Evolutionary conservation across 2,113 vertebrate species (phyloP), one percentile per base, ranked within the genome.

Genomic region (Crotophaga sulcirostris): DNA sequence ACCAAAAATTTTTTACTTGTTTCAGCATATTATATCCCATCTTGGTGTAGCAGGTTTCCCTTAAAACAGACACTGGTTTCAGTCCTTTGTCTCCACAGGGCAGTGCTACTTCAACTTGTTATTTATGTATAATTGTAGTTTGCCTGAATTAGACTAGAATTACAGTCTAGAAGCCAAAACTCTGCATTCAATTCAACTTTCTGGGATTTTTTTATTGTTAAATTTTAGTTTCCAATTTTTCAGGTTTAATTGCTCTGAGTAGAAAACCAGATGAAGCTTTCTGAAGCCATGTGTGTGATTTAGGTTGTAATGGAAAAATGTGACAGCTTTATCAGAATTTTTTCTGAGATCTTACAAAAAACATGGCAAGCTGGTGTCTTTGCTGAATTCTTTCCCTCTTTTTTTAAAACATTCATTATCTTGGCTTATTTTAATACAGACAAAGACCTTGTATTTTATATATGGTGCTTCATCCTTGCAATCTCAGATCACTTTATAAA

Each of bases 91-190:
- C 45, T 96, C 55, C 55, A 42, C 56, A 42, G 51, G 38, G 58
- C 60, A 91, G 25, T 66, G 70, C 29, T 75, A 54, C 55, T 93
- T 84, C 66, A 76, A 82, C 81, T 90, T 89, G 77, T 87, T 85
- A 84, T 90, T 96, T 90, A 45, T 63, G 47, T 59, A 14, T 92
- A 94, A 93, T 89, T 96, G 44, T 36, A 94, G 90, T 84, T 92
- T 96, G 76, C 81, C 68, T 80, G 55, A 77, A 89, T 95, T 91
- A 92, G 66, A 89, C 29, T 89, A 34, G 82, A 92, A 91, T 96
- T 96, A 83, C 78, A 95, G 63, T 47, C 66, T 78, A 94, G 64
- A 93, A 93, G 16, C 33, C 45, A 90, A 59, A 93, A 74, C 44
- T 54, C 55, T 80, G 42, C 42, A 66, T 87, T 42, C 44, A 86